Base-by-base conservation (phyloP, 1,140 invertebrate genomes). In the Drosophila kikkawai region DNA sequence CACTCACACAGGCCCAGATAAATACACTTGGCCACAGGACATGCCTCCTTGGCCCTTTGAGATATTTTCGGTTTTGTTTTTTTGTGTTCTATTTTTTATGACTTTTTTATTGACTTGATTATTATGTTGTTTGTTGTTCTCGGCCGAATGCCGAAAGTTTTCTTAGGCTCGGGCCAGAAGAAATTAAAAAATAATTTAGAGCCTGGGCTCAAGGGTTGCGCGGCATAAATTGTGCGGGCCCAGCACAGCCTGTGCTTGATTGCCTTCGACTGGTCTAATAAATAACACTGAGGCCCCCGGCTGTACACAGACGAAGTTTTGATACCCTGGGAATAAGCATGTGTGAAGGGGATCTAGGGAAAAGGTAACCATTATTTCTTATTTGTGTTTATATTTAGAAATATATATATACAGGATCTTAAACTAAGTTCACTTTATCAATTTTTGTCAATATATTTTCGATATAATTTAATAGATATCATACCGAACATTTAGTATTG, bases 151-250 rank as follows among this genome's bases (percentile, higher is more conserved):
- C 36, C 42, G 53, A 83, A 88, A 88, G 71, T 87, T 84, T 88
- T 80, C 74, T 73, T 84, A 73, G 73, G 63, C 65, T 29, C 42
- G 53, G 48, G 53, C 41, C 64, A 50, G 44, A 36, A 64, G 85
- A 88, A 88, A 88, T 88, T 88, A 88, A 90, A 88, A 88, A 88
- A 88, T 88, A 88, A 88, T 88, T 88, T 88, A 88, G 80, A 76
- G 59, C 63, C 61, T 17, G 53, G 61, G 65, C 48, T 79, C 76
- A 79, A 84, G 84, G 83, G 80, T 82, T 68, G 78, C 19, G 81
- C 51, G 36, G 84, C 84, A 88, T 87, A 88, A 87, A 88, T 87
- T 83, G 56, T 60, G 55, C 7, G 51, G 51, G 34, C 51, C 9
- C 0, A 39, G 44, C 68, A 51, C 84, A 88, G 81, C 73, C 55